Evolutionary conservation across 1,140 invertebrate species (phyloP).

Genomic region (Bombus polaris): DNA sequence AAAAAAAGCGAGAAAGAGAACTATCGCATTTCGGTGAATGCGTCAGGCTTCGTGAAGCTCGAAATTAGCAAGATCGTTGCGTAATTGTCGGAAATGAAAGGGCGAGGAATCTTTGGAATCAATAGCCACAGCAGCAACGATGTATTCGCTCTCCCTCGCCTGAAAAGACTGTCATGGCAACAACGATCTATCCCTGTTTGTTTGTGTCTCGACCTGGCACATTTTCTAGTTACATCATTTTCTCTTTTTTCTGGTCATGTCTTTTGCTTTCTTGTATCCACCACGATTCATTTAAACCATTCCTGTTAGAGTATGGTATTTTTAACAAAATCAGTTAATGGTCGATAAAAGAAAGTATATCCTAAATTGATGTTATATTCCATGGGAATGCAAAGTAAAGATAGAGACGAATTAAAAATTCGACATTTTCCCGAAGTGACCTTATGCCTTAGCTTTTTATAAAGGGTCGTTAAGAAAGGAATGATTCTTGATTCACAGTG

Average conservation of each 20-base stretch:
- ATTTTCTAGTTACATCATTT: slow-evolving; percentile 54
- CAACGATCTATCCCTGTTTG: slow-evolving; percentile 67
- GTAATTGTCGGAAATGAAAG: slow-evolving; percentile 39
- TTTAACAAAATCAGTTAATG: too few relatives aligned
- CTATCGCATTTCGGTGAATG: neutral
- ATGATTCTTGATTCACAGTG: slow-evolving; percentile 5
- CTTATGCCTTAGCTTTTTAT: neutral
- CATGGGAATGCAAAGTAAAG: neutral
- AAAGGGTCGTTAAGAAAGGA: neutral
- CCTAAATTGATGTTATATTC: neutral
- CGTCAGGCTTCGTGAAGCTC: slow-evolving; percentile 2
- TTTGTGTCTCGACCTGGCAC: slow-evolving; percentile 45
- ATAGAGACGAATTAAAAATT: slow-evolving; percentile 13
- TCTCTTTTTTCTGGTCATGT: slow-evolving; percentile 1
- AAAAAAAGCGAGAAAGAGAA: neutral
- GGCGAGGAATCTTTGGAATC: slow-evolving; percentile 57
- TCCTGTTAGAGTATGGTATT: too few relatives aligned
- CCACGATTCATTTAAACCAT: neutral
- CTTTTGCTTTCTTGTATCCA: neutral
- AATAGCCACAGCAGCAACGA: slow-evolving; percentile 54
- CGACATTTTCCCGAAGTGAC: neutral
- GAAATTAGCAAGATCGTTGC: slow-evolving; percentile 36
- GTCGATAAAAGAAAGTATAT: neutral
- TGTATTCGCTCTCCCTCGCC: slow-evolving; percentile 57
- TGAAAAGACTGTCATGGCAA: slow-evolving; percentile 70